Evolutionary conservation across 2,888 invertebrate species (phyloP).

Genomic region (Homarus gammarus): DNA sequence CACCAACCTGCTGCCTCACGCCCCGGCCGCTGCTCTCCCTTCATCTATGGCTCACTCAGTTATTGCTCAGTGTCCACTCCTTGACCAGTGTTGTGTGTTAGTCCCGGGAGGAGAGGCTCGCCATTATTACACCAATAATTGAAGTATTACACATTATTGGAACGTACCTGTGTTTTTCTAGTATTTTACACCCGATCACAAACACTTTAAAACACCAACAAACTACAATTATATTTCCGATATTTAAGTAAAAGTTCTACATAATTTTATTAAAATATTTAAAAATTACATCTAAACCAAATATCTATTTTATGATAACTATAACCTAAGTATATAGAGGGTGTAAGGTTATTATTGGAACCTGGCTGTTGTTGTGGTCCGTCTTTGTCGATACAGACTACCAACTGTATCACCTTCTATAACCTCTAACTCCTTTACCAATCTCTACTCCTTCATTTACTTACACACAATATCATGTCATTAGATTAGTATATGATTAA

Average conservation of each 20-base stretch:
- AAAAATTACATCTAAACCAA: too few species aligned
- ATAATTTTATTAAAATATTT: background rate
- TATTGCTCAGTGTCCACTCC: too few species aligned
- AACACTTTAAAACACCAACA: background rate
- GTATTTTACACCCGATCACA: background rate
- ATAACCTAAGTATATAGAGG: background rate
- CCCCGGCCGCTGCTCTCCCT: too few species aligned
- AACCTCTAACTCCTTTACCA: too few species aligned
- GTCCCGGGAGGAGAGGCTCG: too few species aligned
- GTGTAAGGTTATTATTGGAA: constrained; percentile 38
- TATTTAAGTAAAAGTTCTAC: background rate
- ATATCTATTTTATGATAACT: too few species aligned
- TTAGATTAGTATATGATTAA: too few species aligned
- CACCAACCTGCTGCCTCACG: background rate
- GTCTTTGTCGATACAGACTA: constrained; percentile 21
- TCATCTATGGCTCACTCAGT: too few species aligned
- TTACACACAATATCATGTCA: too few species aligned
- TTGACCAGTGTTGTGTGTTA: too few species aligned
- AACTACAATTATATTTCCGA: background rate
- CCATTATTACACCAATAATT: background rate
- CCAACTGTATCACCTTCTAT: background rate
- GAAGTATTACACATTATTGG: constrained; percentile 16
- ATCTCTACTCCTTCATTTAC: too few species aligned
- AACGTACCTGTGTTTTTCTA: constrained; percentile 55
- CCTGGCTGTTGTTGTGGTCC: constrained; percentile 47